These are phyloP conservation scores for Cactoblastis cactorum DNA, from an alignment of 2,888 invertebrate species.

Conservation along the genomic window DNA sequence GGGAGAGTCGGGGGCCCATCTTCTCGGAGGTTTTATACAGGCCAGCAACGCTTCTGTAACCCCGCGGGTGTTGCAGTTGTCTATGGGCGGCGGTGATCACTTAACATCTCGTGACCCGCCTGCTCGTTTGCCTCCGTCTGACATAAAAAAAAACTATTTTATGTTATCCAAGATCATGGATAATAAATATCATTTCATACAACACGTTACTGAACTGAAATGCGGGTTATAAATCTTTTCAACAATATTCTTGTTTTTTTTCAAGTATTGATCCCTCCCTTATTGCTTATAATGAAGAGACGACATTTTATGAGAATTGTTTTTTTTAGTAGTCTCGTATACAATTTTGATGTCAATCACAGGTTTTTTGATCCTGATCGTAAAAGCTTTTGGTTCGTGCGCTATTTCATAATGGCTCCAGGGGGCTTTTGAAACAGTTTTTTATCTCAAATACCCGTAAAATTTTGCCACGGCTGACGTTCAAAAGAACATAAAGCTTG, in stretches of 20 bases:
- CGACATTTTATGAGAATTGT: conserved; percentile 44
- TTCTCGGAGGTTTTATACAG: too few species aligned
- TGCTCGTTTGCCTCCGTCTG: too few species aligned
- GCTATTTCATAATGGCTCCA: conserved; percentile 31
- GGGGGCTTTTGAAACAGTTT: conserved; percentile 33
- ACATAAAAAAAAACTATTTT: too few species aligned
- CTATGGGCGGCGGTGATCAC: too few species aligned
- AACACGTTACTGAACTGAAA: conserved; percentile 25
- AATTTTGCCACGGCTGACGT: conserved; percentile 49
- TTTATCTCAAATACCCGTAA: conserved; percentile 57
- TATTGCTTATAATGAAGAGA: conserved; percentile 37
- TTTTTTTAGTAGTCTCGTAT: conserved; percentile 32
- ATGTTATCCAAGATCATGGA: too few species aligned
- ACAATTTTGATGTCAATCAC: conserved; percentile 64
- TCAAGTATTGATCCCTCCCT: conserved; percentile 29
- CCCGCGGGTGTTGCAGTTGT: too few species aligned
- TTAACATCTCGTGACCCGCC: too few species aligned
- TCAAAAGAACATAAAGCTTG: background rate
- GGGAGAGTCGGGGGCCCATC: conserved; percentile 12
- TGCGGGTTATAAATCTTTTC: conserved; percentile 32
- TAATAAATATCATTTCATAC: conserved; percentile 27
- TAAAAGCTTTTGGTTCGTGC: conserved; percentile 40
- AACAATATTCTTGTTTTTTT: conserved; percentile 35
- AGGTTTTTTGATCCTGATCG: conserved; percentile 39
- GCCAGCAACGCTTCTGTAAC: too few species aligned